phyloP scores from a whole-genome alignment of 2,113 vertebrate species.

The Cyprinodon tularosa region DNA sequence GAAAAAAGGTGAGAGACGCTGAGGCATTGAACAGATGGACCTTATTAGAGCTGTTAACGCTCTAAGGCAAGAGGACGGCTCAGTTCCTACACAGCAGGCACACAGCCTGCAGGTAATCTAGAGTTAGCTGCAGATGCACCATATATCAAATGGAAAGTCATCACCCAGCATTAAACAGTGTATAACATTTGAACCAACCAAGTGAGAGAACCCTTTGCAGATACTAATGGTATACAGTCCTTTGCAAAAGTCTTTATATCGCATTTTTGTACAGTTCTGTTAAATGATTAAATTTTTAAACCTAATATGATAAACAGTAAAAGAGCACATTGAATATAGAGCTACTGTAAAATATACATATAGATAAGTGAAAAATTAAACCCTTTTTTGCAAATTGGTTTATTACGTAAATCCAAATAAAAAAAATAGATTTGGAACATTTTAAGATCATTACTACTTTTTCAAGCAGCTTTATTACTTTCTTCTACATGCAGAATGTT shows the following conservation, averaged over 20 bases:
- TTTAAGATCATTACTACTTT: too few species aligned
- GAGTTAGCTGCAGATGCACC: not conserved
- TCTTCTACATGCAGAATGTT: not conserved
- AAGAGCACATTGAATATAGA: too few species aligned
- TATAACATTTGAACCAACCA: not conserved
- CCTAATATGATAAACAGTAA: too few species aligned
- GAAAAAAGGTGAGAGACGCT: not conserved
- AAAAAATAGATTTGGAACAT: too few species aligned
- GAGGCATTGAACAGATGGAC: slow-evolving; percentile 16
- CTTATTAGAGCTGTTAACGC: slow-evolving; percentile 42
- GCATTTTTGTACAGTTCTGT: too few species aligned
- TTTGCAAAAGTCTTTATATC: too few species aligned
- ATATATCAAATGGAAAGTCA: not conserved
- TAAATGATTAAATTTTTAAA: too few species aligned
- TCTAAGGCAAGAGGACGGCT: slow-evolving; percentile 15
- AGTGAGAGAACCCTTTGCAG: not conserved
- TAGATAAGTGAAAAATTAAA: too few species aligned
- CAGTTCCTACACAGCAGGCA: not conserved
- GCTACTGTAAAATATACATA: too few species aligned
- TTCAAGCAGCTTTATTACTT: too few species aligned
- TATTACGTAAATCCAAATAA: too few species aligned
- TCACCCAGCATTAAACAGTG: not conserved
- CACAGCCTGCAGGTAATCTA: slow-evolving; percentile 6
- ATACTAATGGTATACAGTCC: not conserved
- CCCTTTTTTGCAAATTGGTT: too few species aligned